phyloP scores from a whole-genome alignment of 2,888 invertebrate species.

The Scotopteryx bipunctaria region DNA sequence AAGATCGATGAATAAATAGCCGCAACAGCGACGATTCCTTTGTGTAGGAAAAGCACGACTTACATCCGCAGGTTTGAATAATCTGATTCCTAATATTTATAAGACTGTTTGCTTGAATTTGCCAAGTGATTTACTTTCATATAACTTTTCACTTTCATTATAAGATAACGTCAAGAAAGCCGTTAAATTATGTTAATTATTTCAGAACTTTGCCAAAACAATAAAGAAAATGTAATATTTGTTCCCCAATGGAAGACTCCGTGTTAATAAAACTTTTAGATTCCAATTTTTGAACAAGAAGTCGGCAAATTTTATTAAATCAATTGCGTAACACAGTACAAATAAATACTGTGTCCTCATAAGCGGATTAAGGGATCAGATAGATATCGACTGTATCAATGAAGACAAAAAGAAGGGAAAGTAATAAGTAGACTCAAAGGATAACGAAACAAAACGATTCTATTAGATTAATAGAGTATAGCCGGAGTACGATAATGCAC shows the following conservation, averaged over 20 bases:
- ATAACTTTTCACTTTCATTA: too few species aligned
- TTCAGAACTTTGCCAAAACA: not conserved
- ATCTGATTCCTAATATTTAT: too few species aligned
- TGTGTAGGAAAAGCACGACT: not conserved
- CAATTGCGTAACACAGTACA: slow-evolving; percentile 10
- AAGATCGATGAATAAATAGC: slow-evolving; percentile 22
- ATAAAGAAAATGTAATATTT: not conserved
- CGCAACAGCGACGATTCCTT: not conserved
- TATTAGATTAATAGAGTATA: slow-evolving; percentile 3
- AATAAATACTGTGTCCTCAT: slow-evolving; percentile 12
- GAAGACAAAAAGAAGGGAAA: slow-evolving; percentile 15
- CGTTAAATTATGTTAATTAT: not conserved
- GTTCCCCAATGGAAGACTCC: too few species aligned
- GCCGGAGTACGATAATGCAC: not conserved
- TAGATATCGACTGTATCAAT: slow-evolving; percentile 19
- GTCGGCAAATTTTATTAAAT: slow-evolving; percentile 12
- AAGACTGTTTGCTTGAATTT: not conserved
- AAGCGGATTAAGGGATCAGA: slow-evolving; percentile 26
- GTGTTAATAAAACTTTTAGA: too few species aligned
- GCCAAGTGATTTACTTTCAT: not conserved
- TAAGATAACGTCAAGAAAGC: not conserved
- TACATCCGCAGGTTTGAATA: not conserved
- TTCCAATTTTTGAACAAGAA: not conserved
- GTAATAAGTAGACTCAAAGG: slow-evolving; percentile 19
- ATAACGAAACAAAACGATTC: slow-evolving; percentile 17